A percentile compares a stretch with the other conserved stretches of the same genome.
phyloP scores from a whole-genome alignment of 2,888 invertebrate species.

The Desoria tigrina region DNA sequence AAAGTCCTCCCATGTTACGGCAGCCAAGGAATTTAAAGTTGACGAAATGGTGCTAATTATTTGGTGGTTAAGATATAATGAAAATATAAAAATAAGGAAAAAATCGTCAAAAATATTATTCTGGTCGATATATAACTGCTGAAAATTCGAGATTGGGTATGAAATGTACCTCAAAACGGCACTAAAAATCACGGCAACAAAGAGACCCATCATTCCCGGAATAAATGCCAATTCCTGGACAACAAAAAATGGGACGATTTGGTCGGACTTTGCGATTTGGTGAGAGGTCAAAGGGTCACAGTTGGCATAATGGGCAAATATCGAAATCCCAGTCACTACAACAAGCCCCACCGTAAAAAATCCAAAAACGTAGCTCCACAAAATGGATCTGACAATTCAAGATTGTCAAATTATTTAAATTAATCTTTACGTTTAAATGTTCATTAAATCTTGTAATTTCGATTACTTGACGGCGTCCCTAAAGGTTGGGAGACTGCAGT shows the following conservation, averaged over 20 bases:
- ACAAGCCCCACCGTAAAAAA: constrained; percentile 36
- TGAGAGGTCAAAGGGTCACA: constrained; percentile 43
- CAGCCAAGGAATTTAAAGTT: constrained; percentile 45
- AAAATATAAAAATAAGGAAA: neutral
- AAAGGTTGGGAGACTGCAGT: constrained; percentile 42
- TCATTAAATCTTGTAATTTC: neutral
- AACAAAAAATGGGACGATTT: constrained; percentile 48
- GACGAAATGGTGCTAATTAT: constrained; percentile 48
- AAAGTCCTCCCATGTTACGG: constrained; percentile 50
- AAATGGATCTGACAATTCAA: constrained; percentile 14
- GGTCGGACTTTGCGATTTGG: constrained; percentile 41
- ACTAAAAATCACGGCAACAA: constrained; percentile 43
- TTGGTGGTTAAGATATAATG: constrained; percentile 11
- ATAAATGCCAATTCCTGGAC: constrained; percentile 44
- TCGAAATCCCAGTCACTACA: constrained; percentile 45
- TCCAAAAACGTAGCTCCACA: constrained; percentile 29
- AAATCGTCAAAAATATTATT: constrained; percentile 5
- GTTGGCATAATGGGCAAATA: constrained; percentile 40
- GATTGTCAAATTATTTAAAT: neutral
- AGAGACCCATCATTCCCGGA: constrained; percentile 51
- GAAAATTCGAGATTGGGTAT: constrained; percentile 41
- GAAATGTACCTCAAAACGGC: constrained; percentile 50
- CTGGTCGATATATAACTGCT: no score
- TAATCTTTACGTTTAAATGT: neutral
- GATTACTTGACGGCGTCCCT: constrained; percentile 36